Conservation (phyloP, 2,113 vertebrate genomes). For the Callaeas wilsoni region DNA sequence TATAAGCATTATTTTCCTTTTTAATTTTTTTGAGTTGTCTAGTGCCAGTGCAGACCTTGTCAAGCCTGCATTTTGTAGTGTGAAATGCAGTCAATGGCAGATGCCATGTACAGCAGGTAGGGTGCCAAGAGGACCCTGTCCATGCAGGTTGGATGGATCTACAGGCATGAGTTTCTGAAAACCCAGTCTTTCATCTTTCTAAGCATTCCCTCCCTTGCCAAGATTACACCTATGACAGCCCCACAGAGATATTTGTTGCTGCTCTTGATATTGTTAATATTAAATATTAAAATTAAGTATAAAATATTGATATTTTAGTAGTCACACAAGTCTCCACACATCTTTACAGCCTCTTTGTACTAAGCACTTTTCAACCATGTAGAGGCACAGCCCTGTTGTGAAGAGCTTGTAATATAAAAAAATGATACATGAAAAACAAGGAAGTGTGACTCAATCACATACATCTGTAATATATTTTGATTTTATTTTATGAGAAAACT, state of each 20-base stretch:
- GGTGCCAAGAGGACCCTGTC: background rate
- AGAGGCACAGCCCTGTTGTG: background rate
- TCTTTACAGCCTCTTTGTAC: background rate
- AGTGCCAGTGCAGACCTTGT: background rate
- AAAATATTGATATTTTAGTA: slow-evolving; percentile 50
- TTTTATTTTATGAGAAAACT: background rate
- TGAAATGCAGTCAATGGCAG: background rate
- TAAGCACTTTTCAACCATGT: background rate
- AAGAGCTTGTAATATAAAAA: background rate
- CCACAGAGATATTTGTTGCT: slow-evolving; percentile 23
- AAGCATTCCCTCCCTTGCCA: background rate
- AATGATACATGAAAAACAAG: background rate
- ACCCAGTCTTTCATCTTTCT: background rate
- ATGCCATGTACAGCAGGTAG: background rate
- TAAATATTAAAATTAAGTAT: slow-evolving; percentile 55
- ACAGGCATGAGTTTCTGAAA: background rate
- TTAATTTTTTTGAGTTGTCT: background rate
- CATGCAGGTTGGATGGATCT: background rate
- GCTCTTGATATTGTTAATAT: slow-evolving; percentile 28
- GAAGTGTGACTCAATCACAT: background rate
- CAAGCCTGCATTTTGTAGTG: background rate
- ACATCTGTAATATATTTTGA: background rate
- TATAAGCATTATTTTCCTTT: background rate
- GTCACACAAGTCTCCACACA: background rate
- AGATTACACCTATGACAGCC: background rate